These are phyloP conservation scores for Spicauda simplicius DNA, from an alignment of 2,888 invertebrate species.

Conservation along the genomic window DNA sequence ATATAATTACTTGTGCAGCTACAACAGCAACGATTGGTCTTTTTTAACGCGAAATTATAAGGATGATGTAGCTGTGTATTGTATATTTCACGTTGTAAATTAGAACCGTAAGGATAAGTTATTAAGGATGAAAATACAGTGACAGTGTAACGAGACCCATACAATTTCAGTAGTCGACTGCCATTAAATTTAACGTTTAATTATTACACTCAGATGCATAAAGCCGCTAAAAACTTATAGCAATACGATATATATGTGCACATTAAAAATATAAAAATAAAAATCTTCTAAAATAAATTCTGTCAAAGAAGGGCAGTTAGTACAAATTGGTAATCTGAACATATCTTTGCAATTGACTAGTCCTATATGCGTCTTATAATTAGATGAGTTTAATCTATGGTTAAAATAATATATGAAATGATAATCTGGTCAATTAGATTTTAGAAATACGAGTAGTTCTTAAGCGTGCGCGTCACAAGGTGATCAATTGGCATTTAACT, in stretches of 20 bases:
- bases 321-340: neutral
- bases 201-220: too few relatives aligned
- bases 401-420: neutral
- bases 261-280: neutral
- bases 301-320: neutral
- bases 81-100: neutral
- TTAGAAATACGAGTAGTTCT: neutral
- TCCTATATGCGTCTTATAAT: neutral
- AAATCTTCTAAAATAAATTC: neutral
- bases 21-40: too few relatives aligned
- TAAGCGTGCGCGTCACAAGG: neutral
- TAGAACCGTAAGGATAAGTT: neutral
- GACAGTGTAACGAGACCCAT: too few relatives aligned
- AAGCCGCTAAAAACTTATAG: too few relatives aligned
- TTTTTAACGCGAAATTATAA: too few relatives aligned
- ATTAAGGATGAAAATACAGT: too few relatives aligned
- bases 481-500: neutral
- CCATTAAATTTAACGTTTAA: too few relatives aligned
- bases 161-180: too few relatives aligned
- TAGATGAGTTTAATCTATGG: neutral
- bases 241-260: too few relatives aligned
- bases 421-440: neutral
- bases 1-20: neutral
- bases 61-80: neutral
- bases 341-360: slow-evolving; percentile 1